Percentiles rank a stretch among this genome's conserved stretches.
Evolutionary conservation across 2,113 vertebrate genomes (phyloP).

Genomic region (Prionailurus bengalensis): DNA sequence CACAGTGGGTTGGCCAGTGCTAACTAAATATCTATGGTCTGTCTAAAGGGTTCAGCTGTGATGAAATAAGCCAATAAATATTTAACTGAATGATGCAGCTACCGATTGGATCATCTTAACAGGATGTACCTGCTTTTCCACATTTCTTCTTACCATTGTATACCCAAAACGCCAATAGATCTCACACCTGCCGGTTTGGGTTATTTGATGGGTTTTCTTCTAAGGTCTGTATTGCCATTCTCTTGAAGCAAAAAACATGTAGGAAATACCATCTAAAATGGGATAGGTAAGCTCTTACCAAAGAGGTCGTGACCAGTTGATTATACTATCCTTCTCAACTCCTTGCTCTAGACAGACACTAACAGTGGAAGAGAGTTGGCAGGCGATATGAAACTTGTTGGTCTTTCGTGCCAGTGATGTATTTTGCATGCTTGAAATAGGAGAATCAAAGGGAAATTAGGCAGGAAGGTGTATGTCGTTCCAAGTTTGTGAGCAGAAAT

Average conservation of each 20-base stretch:
- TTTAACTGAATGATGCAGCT: conserved; percentile 36
- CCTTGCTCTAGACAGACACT: too few relatives aligned
- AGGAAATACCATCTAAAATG: neutral
- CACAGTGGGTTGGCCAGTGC: neutral
- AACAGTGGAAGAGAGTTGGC: neutral
- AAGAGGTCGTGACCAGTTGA: neutral
- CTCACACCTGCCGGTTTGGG: neutral
- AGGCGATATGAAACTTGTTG: neutral
- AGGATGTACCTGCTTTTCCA: neutral
- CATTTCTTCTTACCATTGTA: neutral
- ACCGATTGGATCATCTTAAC: conserved; percentile 51
- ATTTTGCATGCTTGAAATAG: neutral
- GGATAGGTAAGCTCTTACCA: neutral
- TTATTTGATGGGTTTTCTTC: conserved; percentile 9
- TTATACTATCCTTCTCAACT: neutral
- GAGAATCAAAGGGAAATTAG: neutral
- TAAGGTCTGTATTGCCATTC: neutral
- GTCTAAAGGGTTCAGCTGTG: conserved; percentile 39
- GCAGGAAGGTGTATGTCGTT: neutral
- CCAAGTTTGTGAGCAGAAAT: neutral
- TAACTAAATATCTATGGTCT: conserved; percentile 54
- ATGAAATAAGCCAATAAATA: conserved; percentile 5
- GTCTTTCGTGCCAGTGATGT: neutral
- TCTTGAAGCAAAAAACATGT: neutral
- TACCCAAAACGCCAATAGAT: neutral